A percentile compares a stretch with the other conserved stretches of the same genome.
phyloP scores from a whole-genome alignment of 2,888 invertebrate species.

The Oxyteleia sp. region DNA sequence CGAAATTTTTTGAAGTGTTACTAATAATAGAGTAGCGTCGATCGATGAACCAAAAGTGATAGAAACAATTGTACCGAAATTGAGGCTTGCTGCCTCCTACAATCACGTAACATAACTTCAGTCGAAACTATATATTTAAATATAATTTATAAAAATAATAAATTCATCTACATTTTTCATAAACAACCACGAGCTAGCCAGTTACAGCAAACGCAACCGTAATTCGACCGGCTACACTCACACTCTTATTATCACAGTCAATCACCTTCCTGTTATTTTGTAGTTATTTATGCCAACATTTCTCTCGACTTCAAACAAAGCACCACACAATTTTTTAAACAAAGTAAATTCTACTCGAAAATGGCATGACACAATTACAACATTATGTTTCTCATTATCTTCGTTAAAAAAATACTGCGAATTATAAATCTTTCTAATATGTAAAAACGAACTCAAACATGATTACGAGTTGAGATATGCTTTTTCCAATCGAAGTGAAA shows the following conservation, averaged over 20 bases:
- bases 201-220: constrained; percentile 72
- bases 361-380: background rate
- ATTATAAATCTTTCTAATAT: too few relatives aligned
- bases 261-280: constrained; percentile 76
- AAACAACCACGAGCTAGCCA: constrained; percentile 63
- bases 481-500: constrained; percentile 41
- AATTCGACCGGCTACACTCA: constrained; percentile 77
- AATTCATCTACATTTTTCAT: constrained; percentile 50
- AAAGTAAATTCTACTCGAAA: constrained; percentile 1
- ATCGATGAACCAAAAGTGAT: constrained; percentile 4
- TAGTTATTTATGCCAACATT: constrained; percentile 62
- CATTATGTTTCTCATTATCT: background rate
- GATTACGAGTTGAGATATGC: constrained; percentile 43
- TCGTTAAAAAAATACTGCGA: too few relatives aligned
- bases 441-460: constrained; percentile 5
- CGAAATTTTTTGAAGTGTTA: background rate
- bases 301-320: constrained; percentile 60
- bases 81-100: background rate
- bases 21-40: background rate
- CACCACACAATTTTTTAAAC: constrained; percentile 26
- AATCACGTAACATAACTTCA: constrained; percentile 39
- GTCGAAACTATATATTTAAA: constrained; percentile 59
- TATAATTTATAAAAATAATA: constrained; percentile 64
- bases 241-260: constrained; percentile 85
- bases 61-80: constrained; percentile 16